Evolutionary conservation across 2,797 vertebrate genomes (phyloP).

Genomic region (Chelidonichthys spinosus): DNA sequence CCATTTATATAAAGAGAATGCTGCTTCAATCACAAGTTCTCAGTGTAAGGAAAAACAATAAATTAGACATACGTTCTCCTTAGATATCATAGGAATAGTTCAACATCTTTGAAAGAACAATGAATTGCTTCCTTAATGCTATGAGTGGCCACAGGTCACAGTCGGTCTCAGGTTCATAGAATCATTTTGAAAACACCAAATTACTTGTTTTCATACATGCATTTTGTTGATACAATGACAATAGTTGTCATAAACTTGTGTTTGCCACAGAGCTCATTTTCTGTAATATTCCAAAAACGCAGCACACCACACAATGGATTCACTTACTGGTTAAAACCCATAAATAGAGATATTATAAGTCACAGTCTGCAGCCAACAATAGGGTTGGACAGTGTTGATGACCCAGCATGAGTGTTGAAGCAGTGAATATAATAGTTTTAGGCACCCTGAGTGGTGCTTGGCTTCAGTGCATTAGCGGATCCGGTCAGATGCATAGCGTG

Average conservation of each 20-base stretch:
- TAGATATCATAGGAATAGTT: neutral
- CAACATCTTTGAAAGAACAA: neutral
- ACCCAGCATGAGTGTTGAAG: constrained; percentile 43
- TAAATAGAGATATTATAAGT: constrained; percentile 52
- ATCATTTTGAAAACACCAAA: too few species aligned
- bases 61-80: neutral
- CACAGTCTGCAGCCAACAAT: constrained; percentile 24
- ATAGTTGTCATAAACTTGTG: too few species aligned
- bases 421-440: constrained; percentile 47
- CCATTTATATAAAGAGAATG: constrained; percentile 2
- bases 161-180: too few species aligned
- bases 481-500: constrained; percentile 49
- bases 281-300: too few species aligned
- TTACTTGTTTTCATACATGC: too few species aligned
- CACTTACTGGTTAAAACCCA: constrained; percentile 21
- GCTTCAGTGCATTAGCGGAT: constrained; percentile 48
- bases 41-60: neutral
- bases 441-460: constrained; percentile 43
- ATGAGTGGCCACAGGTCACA: too few species aligned
- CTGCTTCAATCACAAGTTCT: neutral
- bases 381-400: constrained; percentile 16
- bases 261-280: too few species aligned
- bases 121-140: too few species aligned
- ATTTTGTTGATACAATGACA: too few species aligned
- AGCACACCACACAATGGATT: constrained; percentile 8